Evolutionary conservation across 2,888 invertebrate species (phyloP).

Genomic region (Ennomos quercinarius): DNA sequence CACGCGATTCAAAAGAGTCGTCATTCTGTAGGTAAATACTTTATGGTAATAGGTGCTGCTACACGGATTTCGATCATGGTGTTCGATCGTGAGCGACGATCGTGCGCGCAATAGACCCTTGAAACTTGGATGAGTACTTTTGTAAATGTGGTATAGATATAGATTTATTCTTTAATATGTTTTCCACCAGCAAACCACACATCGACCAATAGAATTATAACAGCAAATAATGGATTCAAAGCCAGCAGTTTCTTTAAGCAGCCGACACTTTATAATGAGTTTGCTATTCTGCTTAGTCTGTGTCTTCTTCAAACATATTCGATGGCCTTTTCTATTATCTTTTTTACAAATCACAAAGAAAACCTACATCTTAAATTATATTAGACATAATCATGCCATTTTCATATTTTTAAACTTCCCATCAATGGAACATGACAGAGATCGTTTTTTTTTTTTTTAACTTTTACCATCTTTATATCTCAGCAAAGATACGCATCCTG

Average conservation of each 20-base stretch:
- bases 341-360: no score
- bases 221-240: no score
- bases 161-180: no score
- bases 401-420: conserved; percentile 4
- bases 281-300: no score
- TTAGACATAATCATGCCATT: neutral
- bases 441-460: conserved; percentile 16
- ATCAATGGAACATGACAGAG: conserved; percentile 4
- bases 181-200: no score
- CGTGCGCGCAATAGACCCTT: conserved; percentile 68
- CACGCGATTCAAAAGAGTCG: conserved; percentile 75
- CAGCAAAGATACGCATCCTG: conserved; percentile 42
- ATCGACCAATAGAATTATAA: no score
- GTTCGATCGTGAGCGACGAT: conserved; percentile 75
- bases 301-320: no score
- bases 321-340: no score
- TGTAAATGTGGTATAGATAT: neutral
- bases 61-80: conserved; percentile 79
- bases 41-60: conserved; percentile 77
- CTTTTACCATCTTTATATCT: conserved; percentile 37
- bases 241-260: no score
- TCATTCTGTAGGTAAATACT: conserved; percentile 73
- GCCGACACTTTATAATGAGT: no score
- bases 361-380: no score
- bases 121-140: conserved; percentile 44